phyloP scores from a whole-genome alignment of 2,888 invertebrate genomes.

The Lydus trimaculatus region DNA sequence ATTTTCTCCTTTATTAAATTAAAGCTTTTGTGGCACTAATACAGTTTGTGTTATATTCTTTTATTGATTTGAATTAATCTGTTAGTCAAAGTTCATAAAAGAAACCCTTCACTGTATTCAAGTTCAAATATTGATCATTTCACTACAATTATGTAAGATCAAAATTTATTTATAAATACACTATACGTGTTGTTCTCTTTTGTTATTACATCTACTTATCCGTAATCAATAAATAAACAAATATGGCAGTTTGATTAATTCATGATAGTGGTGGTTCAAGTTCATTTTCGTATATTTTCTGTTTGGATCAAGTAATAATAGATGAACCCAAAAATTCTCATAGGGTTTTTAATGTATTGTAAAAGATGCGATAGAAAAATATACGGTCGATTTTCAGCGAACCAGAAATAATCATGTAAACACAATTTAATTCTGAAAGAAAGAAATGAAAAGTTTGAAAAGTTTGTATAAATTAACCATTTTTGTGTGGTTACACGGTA shows the following conservation, averaged over 20 bases:
- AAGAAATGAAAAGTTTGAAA: neutral
- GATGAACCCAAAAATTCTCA: constrained; percentile 15
- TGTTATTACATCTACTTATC: neutral
- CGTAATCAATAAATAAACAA: neutral
- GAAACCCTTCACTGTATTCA: constrained; percentile 27
- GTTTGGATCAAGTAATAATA: constrained; percentile 7
- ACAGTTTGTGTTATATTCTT: constrained; percentile 13
- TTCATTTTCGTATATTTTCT: neutral
- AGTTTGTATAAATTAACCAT: neutral
- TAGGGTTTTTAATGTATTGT: neutral
- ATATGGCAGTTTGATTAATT: neutral
- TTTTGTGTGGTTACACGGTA: neutral
- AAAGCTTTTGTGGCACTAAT: constrained; percentile 12
- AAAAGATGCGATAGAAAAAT: neutral
- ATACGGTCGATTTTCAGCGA: constrained; percentile 16
- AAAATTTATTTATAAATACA: neutral
- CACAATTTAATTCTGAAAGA: constrained; percentile 1
- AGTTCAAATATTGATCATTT: constrained; percentile 27
- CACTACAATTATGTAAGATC: constrained; percentile 1
- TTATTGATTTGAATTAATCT: constrained; percentile 31
- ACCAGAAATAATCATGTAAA: constrained; percentile 3
- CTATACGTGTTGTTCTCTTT: neutral
- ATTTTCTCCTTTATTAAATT: constrained; percentile 17
- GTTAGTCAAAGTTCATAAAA: constrained; percentile 17
- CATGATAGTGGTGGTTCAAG: neutral